Base-by-base conservation (phyloP, 2,888 invertebrate species). In the Tricholauxania praeusta region DNA sequence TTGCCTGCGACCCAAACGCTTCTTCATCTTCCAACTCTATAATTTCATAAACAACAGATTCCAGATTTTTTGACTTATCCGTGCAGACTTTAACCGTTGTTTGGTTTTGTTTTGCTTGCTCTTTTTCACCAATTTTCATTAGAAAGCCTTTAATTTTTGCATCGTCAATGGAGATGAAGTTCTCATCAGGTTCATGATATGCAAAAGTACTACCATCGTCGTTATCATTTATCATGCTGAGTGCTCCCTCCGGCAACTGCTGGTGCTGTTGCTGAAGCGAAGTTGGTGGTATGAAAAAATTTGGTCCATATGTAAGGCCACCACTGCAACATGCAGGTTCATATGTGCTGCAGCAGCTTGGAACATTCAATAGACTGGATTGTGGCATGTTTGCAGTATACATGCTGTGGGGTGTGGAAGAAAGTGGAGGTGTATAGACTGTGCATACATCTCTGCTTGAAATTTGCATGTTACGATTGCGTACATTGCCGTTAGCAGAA, bases 141-240 rank as follows among this genome's bases (percentile, higher is more conserved):
- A 87, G 79, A 70, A 85, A 78, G 10, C 82, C 80, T 48, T 85
- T 83, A 15, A 86, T 83, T 75, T 87, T 87, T 15, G 80, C 82
- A 79, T 87, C 86, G 73, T 87, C 86, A 17, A 87, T 85, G 8
- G 86, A 87, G 2, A 87, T 84, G 73, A 86, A 87, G 75, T 86
- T 86, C 77, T 87, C 87, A 47, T 84, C 83, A 1, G 85, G 83
- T 69, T 85, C 85, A 3, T 84, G 81, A 63, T 85, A 86, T 57
- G 81, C 82, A 55, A 83, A 84, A 66, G 59, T 53, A 19, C 52
- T 69, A 65, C 69, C 68, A 8, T 19, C 53, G 12, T 72, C 72
- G 12, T 71, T 59, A n/a, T 55, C n/a, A 12, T 28, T 65, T 3
- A 32, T n/a, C 63, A 71, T 72, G 75, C 10, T 69, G 71, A 60